Conservation (phyloP, 2,797 vertebrate species). For the Rhynchotus rufescens region DNA sequence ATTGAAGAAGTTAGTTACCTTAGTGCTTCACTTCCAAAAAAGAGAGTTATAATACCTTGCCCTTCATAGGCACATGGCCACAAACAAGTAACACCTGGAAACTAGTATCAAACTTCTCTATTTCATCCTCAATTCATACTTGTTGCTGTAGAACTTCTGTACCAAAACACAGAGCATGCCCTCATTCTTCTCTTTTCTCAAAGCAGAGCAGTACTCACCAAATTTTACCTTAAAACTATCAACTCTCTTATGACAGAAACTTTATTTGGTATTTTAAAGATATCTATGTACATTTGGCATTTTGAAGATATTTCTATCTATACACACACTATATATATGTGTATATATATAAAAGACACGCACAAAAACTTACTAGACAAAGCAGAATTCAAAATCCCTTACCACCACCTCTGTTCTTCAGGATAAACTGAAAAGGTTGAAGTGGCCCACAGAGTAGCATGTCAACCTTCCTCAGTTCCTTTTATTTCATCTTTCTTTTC, state of each 20-base stretch:
- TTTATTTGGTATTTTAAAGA: not conserved
- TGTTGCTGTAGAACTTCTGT: not conserved
- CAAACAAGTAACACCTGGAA: not conserved
- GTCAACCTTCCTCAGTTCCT: not conserved
- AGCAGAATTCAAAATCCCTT: not conserved
- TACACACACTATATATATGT: too few relatives aligned
- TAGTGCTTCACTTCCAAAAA: not conserved
- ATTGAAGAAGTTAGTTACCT: not conserved
- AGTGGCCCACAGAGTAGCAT: not conserved
- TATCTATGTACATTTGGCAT: not conserved
- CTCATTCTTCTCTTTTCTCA: not conserved
- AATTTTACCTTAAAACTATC: not conserved
- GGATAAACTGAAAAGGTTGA: not conserved
- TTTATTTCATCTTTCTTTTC: not conserved
- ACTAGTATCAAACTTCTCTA: not conserved
- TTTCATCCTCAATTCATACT: not conserved
- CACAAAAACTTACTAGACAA: not conserved
- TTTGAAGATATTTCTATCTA: not conserved
- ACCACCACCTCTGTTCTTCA: not conserved
- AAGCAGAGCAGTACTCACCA: not conserved
- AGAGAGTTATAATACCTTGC: not conserved
- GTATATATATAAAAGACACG: not conserved
- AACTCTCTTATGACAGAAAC: not conserved
- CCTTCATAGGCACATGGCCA: not conserved
- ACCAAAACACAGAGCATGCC: not conserved